Evolutionary conservation across 2,113 vertebrate species (phyloP), one percentile per base, ranked within the genome.

Genomic region (Nesogale talazaci): DNA sequence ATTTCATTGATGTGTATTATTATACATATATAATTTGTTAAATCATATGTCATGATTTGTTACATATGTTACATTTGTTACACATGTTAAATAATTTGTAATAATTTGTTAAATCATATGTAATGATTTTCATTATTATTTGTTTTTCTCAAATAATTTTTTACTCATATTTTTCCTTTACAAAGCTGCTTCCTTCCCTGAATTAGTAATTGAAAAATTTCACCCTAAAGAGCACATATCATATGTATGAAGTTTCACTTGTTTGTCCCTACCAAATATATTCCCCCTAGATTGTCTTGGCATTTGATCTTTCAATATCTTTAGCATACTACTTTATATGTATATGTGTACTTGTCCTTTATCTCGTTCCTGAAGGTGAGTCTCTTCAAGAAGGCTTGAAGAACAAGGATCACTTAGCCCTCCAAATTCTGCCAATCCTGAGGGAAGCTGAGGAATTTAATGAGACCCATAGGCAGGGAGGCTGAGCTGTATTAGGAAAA

Each of bases 361-460:
- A 25, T 11, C 3, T 61, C 15, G 29, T 87, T 15, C n/a, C 15
- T 82, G 31, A 94, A 52, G 56, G 12, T 20, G n/a, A 83, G 15
- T 6, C 59, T 10, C 42, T 85, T 75, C 57, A 27, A 6, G 10
- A 34, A 72, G 12, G 8, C 56, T 65, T 36, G 22, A 86, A 83
- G 22, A 61, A 17, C 36, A 80, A 82, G 31, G 0, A 46, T 77
- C 19, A 12, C 4, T 88, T 85, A 92, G 14, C 38, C 69, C 10
- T 86, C 27, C n/a, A 83, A 88, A 81, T 52, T 34, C 20, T 88
- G 7, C 63, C 57, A 63, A 40, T 77, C 52, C 40, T 59, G 78
- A 40, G 5, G 14, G 72, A 3, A 57, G 22, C 59, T 86, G 63
- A 93, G 40, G 88, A 75, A 93, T 69, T 46, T 88, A 92, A 84